These are phyloP conservation scores for Diuraphis noxia DNA, from an alignment of 1,140 invertebrate species.

Conservation along the genomic window DNA sequence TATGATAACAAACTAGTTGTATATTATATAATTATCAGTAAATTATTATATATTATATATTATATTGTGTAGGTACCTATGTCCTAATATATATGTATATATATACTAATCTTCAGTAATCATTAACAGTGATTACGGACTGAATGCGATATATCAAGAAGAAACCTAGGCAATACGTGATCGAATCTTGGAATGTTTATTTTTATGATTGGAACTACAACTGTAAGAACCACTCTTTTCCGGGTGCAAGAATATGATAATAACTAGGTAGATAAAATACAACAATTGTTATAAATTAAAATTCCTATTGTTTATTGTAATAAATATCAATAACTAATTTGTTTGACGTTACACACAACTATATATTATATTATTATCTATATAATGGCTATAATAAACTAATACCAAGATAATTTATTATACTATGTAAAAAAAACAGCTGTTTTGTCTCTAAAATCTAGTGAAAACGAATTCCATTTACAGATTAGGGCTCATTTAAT, in stretches of 20 bases:
- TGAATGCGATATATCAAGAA: no score
- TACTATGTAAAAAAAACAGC: background rate
- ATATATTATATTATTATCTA: background rate
- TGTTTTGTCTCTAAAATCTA: background rate
- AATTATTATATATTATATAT: no score
- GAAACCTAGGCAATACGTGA: no score
- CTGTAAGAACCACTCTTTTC: background rate
- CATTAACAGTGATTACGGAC: no score
- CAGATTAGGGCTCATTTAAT: constrained; percentile 54
- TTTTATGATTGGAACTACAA: background rate
- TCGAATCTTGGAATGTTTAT: background rate
- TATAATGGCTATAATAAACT: background rate
- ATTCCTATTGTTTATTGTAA: constrained; percentile 36
- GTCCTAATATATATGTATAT: no score
- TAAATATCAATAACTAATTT: background rate
- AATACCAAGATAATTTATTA: background rate
- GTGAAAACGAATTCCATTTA: constrained; percentile 49
- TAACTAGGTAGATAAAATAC: background rate
- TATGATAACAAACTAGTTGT: no score
- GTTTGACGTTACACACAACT: background rate
- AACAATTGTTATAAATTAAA: constrained; percentile 26
- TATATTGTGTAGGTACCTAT: no score
- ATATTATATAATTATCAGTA: no score
- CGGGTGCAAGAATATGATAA: background rate
- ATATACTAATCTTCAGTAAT: no score